Evolutionary conservation across 2,888 invertebrate species (phyloP).

Genomic region (Bembecia ichneumoniformis): DNA sequence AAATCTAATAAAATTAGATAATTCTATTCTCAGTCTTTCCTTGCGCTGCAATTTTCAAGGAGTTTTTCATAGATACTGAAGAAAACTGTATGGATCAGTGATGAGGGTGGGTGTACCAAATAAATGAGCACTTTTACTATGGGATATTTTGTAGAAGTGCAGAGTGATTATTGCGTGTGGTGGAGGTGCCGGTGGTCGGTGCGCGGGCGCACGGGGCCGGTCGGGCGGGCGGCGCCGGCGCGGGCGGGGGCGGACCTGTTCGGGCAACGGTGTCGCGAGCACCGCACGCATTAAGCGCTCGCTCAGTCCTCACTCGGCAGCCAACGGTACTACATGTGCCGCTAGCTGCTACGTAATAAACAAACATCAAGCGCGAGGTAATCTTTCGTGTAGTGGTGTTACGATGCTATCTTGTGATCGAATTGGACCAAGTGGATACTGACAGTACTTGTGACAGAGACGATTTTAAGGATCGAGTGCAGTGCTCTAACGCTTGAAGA

Average conservation of each 20-base stretch:
- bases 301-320: slow-evolving; percentile 66
- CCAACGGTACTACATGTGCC: slow-evolving; percentile 69
- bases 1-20: no score
- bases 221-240: slow-evolving; percentile 50
- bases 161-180: slow-evolving; percentile 6
- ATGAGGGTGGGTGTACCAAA: slow-evolving; percentile 6
- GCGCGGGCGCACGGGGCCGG: slow-evolving; percentile 41
- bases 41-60: no score
- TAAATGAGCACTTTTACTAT: slow-evolving; percentile 65
- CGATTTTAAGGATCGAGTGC: slow-evolving; percentile 57
- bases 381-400: slow-evolving; percentile 62
- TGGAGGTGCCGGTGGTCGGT: slow-evolving; percentile 22
- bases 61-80: no score
- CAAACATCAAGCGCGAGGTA: slow-evolving; percentile 60
- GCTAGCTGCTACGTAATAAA: slow-evolving; percentile 57
- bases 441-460: slow-evolving; percentile 56
- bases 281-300: slow-evolving; percentile 54
- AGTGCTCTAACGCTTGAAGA: slow-evolving; percentile 64
- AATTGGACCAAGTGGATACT: slow-evolving; percentile 36
- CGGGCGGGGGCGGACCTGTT: slow-evolving; percentile 64
- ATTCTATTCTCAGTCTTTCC: no score
- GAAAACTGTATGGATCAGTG: no score
- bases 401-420: slow-evolving; percentile 57
- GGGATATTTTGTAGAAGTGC: slow-evolving; percentile 32
- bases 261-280: slow-evolving; percentile 67